phyloP scores from a whole-genome alignment of 2,797 vertebrate species.

The Bradypodion ventrale region DNA sequence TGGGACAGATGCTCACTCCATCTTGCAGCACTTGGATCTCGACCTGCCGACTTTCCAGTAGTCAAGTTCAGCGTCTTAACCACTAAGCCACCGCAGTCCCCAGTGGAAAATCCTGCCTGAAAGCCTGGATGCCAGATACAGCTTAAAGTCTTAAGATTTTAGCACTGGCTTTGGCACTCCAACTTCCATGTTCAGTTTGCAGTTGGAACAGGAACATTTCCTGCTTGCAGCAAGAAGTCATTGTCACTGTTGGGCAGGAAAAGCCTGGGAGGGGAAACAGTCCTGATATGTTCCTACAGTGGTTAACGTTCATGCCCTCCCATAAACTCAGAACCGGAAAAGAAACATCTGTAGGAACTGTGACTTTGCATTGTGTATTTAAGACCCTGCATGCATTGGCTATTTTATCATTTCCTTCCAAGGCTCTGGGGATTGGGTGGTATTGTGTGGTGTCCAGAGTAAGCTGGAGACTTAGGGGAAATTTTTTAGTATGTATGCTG shows the following conservation, averaged over 20 bases:
- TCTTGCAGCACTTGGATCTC: too few species aligned
- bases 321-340: conserved; percentile 67
- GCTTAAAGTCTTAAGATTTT: not conserved
- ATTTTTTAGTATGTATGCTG: not conserved
- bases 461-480: conserved; percentile 30
- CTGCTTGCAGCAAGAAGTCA: conserved; percentile 18
- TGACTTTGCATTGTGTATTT: conserved; percentile 69
- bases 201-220: conserved; percentile 21
- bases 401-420: conserved; percentile 67
- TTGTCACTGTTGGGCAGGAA: conserved; percentile 58
- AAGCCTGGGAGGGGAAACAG: conserved; percentile 44
- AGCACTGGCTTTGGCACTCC: not conserved
- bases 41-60: too few species aligned
- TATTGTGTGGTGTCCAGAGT: conserved; percentile 44
- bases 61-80: too few species aligned
- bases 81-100: too few species aligned
- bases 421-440: conserved; percentile 41
- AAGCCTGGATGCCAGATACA: not conserved
- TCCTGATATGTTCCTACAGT: conserved; percentile 41
- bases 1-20: too few species aligned
- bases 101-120: not conserved
- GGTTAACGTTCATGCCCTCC: conserved; percentile 51
- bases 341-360: conserved; percentile 57
- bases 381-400: conserved; percentile 53
- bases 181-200: not conserved